Conservation (phyloP, 2,113 vertebrate species). For the Procavia capensis region DNA sequence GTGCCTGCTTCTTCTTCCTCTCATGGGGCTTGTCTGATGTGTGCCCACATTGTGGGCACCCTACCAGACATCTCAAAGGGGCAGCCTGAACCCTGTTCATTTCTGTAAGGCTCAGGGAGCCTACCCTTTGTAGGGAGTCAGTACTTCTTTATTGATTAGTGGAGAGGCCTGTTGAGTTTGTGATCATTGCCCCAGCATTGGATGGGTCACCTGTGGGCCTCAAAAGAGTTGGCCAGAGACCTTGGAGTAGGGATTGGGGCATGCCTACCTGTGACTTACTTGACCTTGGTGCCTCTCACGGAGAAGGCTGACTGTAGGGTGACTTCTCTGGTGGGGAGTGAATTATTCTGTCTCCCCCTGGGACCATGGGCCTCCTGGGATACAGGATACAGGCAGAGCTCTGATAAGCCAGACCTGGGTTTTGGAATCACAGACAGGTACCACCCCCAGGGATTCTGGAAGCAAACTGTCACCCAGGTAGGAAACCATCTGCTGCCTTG, state of each 20-base stretch:
- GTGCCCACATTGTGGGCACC: rapidly evolving
- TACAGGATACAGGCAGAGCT: not conserved
- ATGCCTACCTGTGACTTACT: rapidly evolving
- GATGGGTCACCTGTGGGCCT: not conserved
- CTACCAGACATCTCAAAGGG: too few relatives aligned
- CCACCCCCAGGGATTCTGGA: not conserved
- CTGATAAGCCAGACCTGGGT: not conserved
- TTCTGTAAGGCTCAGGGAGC: not conserved
- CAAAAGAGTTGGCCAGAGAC: not conserved
- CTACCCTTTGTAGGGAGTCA: not conserved
- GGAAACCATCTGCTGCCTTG: not conserved
- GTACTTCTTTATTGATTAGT: not conserved
- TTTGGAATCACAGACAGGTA: not conserved
- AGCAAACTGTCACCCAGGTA: not conserved
- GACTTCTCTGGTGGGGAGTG: not conserved
- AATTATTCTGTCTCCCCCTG: not conserved
- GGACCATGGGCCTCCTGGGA: not conserved
- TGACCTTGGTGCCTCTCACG: rapidly evolving
- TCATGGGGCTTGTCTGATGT: too few relatives aligned
- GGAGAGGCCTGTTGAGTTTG: not conserved
- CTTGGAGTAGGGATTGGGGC: rapidly evolving
- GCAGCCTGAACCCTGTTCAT: not conserved
- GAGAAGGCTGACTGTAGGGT: not conserved
- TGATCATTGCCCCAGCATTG: not conserved
- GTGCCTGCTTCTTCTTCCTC: not conserved